Percentiles rank a stretch among this genome's conserved stretches.
Conservation (phyloP, 2,888 invertebrate species). For the Blastobasis lacticolella region DNA sequence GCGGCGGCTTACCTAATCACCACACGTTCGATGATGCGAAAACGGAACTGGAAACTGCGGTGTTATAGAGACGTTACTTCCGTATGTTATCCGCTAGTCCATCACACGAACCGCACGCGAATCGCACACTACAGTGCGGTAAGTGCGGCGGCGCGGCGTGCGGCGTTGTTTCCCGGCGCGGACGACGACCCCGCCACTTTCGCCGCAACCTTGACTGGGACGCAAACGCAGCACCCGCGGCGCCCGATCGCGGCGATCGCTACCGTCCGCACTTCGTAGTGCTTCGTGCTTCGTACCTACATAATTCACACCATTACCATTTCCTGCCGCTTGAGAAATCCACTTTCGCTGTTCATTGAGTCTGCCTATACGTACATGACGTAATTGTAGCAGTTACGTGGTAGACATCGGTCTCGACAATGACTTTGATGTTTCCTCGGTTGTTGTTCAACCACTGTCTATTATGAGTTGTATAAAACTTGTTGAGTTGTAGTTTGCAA, state of each 20-base stretch:
- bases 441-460: too few relatives aligned
- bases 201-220: conserved; percentile 65
- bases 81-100: conserved; percentile 4
- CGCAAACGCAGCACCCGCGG: conserved; percentile 3
- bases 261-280: conserved; percentile 22
- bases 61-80: not conserved
- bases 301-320: conserved; percentile 40
- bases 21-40: not conserved
- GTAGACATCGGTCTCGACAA: conserved; percentile 1
- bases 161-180: conserved; percentile 16
- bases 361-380: conserved; percentile 11
- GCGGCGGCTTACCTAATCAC: too few relatives aligned
- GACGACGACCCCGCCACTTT: conserved; percentile 58
- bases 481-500: too few relatives aligned
- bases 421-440: not conserved
- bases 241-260: conserved; percentile 16
- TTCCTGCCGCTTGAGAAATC: conserved; percentile 60
- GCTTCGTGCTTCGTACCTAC: conserved; percentile 17
- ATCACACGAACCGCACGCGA: conserved; percentile 6
- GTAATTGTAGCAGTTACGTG: conserved; percentile 10
- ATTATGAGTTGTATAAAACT: too few relatives aligned
- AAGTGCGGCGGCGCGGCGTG: not conserved
- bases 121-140: conserved; percentile 13
- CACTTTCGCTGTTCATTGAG: conserved; percentile 56
- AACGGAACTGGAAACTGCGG: not conserved